These are phyloP conservation scores for Lerema accius DNA, from an alignment of 1,140 invertebrate genomes.

Conservation along the genomic window DNA sequence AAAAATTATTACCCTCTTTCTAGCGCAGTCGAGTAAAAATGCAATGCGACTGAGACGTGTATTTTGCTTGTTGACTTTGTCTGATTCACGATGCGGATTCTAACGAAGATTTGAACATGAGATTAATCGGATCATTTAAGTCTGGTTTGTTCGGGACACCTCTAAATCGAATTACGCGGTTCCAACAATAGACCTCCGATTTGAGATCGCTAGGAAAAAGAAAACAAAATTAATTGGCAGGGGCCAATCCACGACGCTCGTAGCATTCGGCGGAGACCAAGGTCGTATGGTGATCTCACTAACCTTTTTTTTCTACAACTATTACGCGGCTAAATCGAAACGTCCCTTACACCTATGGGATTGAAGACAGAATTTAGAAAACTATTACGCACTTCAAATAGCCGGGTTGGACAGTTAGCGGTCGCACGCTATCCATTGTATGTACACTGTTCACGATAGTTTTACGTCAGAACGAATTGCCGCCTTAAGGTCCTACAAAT, in stretches of 20 bases:
- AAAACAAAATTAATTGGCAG: conserved; percentile 56
- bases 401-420: conserved; percentile 43
- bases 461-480: neutral
- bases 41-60: too few species aligned
- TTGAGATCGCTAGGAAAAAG: conserved; percentile 42
- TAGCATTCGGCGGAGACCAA: conserved; percentile 55
- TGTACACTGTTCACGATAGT: neutral
- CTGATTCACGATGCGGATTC: too few species aligned
- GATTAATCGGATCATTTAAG: conserved; percentile 3
- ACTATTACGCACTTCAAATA: conserved; percentile 35
- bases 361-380: conserved; percentile 44
- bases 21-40: too few species aligned
- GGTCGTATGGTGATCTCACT: conserved; percentile 73
- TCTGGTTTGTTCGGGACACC: conserved; percentile 9
- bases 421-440: conserved; percentile 59
- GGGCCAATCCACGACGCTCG: conserved; percentile 59
- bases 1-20: too few species aligned
- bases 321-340: conserved; percentile 57
- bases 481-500: neutral
- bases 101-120: neutral
- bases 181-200: conserved; percentile 29
- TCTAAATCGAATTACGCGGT: conserved; percentile 32
- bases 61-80: too few species aligned
- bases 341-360: conserved; percentile 39
- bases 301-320: conserved; percentile 66